Conservation (phyloP, 2,797 vertebrate species). For the Hylomyscus alleni region DNA sequence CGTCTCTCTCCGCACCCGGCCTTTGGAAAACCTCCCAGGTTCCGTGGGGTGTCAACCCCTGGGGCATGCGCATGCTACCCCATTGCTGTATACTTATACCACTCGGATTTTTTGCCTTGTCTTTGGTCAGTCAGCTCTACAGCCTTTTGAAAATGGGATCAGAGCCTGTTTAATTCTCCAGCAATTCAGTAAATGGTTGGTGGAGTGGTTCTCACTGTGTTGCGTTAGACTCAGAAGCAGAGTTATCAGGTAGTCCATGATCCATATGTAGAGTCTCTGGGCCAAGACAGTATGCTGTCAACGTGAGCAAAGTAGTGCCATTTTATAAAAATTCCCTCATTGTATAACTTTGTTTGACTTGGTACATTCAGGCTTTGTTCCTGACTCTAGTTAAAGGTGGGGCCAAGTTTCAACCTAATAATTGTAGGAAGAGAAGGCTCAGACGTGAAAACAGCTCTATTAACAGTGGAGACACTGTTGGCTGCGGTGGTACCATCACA, state of each 20-base stretch:
- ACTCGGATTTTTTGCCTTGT: not conserved
- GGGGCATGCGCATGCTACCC: not conserved
- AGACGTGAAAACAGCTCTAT: slow-evolving; percentile 67
- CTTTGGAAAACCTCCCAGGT: not conserved
- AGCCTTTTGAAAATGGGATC: slow-evolving; percentile 48
- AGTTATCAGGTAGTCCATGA: slow-evolving; percentile 63
- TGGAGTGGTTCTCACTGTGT: slow-evolving; percentile 12
- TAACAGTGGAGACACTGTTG: slow-evolving; percentile 35
- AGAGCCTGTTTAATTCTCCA: slow-evolving; percentile 9
- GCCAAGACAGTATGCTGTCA: slow-evolving; percentile 46
- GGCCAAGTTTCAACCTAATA: slow-evolving; percentile 72
- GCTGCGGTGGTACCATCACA: slow-evolving; percentile 12
- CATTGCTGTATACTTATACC: too few relatives aligned
- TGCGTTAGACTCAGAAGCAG: not conserved
- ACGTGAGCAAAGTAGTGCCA: slow-evolving; percentile 55
- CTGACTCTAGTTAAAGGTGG: slow-evolving; percentile 70
- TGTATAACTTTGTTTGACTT: slow-evolving; percentile 79
- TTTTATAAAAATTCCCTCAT: slow-evolving; percentile 77
- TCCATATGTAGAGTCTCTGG: slow-evolving; percentile 13
- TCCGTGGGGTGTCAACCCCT: not conserved
- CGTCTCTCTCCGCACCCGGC: not conserved
- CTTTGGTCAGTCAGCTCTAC: not conserved
- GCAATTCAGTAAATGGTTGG: slow-evolving; percentile 23
- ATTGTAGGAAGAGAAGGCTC: slow-evolving; percentile 75
- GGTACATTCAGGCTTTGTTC: slow-evolving; percentile 72